Base-by-base conservation (phyloP, 2,113 vertebrate genomes). In the Petromus typicus region DNA sequence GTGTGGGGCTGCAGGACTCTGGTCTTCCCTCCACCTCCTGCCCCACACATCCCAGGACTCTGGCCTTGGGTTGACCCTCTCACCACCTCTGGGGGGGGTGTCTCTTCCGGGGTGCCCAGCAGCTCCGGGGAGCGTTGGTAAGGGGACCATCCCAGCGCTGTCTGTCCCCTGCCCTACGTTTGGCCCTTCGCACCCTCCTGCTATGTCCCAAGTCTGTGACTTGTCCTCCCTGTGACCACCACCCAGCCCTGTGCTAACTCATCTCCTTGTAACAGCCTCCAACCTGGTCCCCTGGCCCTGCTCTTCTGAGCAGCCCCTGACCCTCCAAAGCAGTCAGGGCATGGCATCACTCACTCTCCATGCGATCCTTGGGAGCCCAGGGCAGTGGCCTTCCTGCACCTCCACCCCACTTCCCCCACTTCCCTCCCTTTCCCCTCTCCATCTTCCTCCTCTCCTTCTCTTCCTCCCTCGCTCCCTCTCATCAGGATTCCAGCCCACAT, bases 111-210 rank as follows among this genome's bases (percentile, higher is more conserved):
- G 22, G 57, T 27, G 5, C 57, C 40, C 80, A 4, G 48, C 18
- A 10, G 18, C 7, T 13, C 83, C 5, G 14, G 13, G 71, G 71
- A 30, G 37, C 51, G 5, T 37, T 10, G 9, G 14, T 23, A 32
- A 82, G 30, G 40, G 69, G 86, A 37, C 2, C 1, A 27, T 61
- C 76, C 61, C 9, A 0, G 1, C 1, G 0, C 23, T 23, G 11
- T 12, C 25, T 73, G 3, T 23, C 66, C 20, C 45, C 45, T 14
- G 27, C 9, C 48, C 30, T 40, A 32, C n/a, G 51, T 22, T 40
- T 27, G 8, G 64, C 32, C 22, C 92, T 89, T 34, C 30, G 1
- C 8, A 4, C 18, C 32, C 10, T 84, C 81, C 73, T 40, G 1
- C 61, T 2, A 5, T 2, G 14, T 17, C 66, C 54, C 30, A 9